Evolutionary conservation across 2,888 invertebrate species (phyloP).

Genomic region (Drosophila flavopinicola): DNA sequence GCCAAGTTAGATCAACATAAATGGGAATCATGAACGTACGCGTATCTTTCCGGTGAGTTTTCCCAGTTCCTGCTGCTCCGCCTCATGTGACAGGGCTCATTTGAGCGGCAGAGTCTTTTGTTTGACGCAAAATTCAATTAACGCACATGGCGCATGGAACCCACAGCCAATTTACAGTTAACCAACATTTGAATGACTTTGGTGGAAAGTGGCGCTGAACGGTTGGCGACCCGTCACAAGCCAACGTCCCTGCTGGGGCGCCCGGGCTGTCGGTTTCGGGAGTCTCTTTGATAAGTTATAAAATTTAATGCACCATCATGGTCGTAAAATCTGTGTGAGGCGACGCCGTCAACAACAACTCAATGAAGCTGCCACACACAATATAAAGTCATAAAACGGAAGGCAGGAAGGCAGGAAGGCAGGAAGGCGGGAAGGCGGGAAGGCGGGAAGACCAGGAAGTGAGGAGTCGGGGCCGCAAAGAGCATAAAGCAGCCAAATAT

Average conservation of each 20-base stretch:
- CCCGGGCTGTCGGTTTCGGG: slow-evolving; percentile 19
- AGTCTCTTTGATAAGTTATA: slow-evolving; percentile 76
- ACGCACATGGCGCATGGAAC: slow-evolving; percentile 49
- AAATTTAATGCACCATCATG: slow-evolving; percentile 70
- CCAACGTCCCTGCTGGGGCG: too few species aligned
- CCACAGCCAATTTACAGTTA: slow-evolving; percentile 77
- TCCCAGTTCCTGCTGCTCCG: not conserved
- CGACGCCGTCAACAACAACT: slow-evolving; percentile 35
- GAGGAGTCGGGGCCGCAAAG: slow-evolving; percentile 3
- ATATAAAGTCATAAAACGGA: too few species aligned
- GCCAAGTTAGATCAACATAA: slow-evolving; percentile 13
- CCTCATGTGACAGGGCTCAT: slow-evolving; percentile 52
- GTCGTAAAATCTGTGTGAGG: slow-evolving; percentile 76
- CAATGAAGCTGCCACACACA: too few species aligned
- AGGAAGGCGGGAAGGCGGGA: too few species aligned
- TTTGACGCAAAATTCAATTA: slow-evolving; percentile 76
- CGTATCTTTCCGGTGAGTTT: slow-evolving; percentile 19
- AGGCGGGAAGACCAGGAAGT: not conserved
- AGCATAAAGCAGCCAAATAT: slow-evolving; percentile 64
- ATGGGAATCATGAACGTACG: slow-evolving; percentile 14
- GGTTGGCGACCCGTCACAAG: too few species aligned
- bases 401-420: too few species aligned
- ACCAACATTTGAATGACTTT: slow-evolving; percentile 71
- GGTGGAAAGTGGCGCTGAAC: not conserved
- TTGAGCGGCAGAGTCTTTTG: too few species aligned